Base-by-base conservation (phyloP, 2,113 vertebrate genomes). In the Hemibates koningsi region DNA sequence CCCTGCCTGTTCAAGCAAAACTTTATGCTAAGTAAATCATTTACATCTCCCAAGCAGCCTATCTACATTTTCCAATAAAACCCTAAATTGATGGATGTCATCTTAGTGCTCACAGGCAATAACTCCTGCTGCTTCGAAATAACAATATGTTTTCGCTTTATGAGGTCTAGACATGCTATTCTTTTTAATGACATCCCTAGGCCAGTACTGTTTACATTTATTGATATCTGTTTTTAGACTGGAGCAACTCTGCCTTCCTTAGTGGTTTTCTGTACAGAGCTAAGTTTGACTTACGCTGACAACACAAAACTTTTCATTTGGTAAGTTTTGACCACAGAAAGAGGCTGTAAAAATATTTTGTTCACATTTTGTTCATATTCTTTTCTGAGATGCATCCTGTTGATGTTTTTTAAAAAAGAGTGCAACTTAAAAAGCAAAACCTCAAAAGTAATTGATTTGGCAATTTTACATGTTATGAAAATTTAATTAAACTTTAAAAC, bases 61-160 rank as follows among this genome's bases (percentile, higher is more conserved):
- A 96, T 96, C 94, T 96, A 93, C 94, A 96, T 96, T 94, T 95
- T 91, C 91, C 93, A 95, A 96, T 95, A 95, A 96, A 96, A 93
- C 90, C 92, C 87, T 81, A 95, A 96, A 96, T 95, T 96, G 95
- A 96, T 96, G 96, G 94, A 96, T 95, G 96, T 95, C 96, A 95
- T 94, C 92, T 94, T 92, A 79, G 91, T 90, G 92, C 94, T 95
- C 92, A 91, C 88, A 94, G 94, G 94, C 94, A 93, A 94, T 93
- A 92, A 94, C 93, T 96, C 94, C 91, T 90, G 90, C 95, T 89
- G 89, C 89, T 94, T 92, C 83, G 32, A 92, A 95, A 95, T 94
- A 95, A 95, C 94, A 95, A 95, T 94, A 94, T 94, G 91, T 92
- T 94, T 83, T 80, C 89, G 83, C 82, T 94, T 94, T 92, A 95